phyloP scores from a whole-genome alignment of 2,888 invertebrate species.

The Conops quadrifasciatus region DNA sequence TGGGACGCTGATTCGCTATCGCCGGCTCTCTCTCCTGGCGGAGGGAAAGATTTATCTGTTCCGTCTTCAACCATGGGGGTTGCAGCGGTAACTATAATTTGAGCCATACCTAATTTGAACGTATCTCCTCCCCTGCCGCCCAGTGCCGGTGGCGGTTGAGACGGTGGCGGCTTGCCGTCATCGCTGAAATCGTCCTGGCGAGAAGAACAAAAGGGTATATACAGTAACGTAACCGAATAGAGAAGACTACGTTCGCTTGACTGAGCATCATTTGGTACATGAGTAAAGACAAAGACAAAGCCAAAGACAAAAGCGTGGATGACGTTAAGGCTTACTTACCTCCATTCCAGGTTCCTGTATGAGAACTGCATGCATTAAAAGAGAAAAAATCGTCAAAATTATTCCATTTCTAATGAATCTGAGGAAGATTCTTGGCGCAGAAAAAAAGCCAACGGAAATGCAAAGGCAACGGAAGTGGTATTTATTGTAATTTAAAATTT shows the following conservation, averaged over 20 bases:
- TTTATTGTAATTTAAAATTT: not conserved
- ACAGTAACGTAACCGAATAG: not conserved
- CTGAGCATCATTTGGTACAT: not conserved
- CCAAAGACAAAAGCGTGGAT: too few relatives aligned
- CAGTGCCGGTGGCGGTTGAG: conserved; percentile 55
- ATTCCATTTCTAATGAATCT: conserved; percentile 21
- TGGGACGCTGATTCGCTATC: conserved; percentile 33
- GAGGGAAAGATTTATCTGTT: conserved; percentile 79
- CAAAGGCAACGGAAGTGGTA: not conserved
- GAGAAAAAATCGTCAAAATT: conserved; percentile 44
- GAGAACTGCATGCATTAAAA: conserved; percentile 59
- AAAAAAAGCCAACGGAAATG: conserved; percentile 10
- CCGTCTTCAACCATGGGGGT: conserved; percentile 91
- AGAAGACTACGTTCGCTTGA: not conserved
- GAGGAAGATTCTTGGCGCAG: not conserved
- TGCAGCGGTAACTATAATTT: conserved; percentile 92
- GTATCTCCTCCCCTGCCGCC: conserved; percentile 64
- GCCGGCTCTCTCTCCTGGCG: conserved; percentile 63
- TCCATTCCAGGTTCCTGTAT: conserved; percentile 62
- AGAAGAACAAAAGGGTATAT: not conserved
- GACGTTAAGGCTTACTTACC: conserved; percentile 52
- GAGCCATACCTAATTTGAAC: conserved; percentile 82
- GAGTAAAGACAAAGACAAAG: not conserved
- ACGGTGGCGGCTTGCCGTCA: conserved; percentile 58
- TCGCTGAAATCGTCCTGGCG: conserved; percentile 58